These are phyloP conservation scores for Thaumatotibia leucotreta DNA, from an alignment of 1,140 invertebrate genomes.

Conservation along the genomic window DNA sequence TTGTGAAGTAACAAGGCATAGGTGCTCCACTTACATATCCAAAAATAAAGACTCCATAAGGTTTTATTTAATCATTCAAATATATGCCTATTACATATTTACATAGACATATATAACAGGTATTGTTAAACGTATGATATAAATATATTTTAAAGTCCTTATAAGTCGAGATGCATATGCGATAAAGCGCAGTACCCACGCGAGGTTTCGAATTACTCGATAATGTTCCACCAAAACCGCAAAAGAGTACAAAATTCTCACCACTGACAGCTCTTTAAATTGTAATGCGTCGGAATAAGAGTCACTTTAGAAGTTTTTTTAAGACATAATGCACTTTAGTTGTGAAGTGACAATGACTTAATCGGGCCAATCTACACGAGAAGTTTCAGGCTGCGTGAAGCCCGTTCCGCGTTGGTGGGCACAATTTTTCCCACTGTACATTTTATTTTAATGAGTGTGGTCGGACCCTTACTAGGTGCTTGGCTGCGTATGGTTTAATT, in stretches of 20 bases:
- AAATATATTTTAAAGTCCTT: background rate
- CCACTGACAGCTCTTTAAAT: background rate
- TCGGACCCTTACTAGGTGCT: constrained; percentile 35
- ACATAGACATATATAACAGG: background rate
- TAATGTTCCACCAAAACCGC: constrained; percentile 16
- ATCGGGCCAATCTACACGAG: constrained; percentile 52
- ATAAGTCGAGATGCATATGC: constrained; percentile 24
- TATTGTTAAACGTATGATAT: background rate
- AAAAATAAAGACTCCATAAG: background rate
- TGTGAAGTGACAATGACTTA: constrained; percentile 22
- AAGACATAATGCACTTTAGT: background rate
- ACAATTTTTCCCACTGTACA: constrained; percentile 58
- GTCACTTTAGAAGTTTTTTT: background rate
- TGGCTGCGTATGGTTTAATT: constrained; percentile 33
- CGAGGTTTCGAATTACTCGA: constrained; percentile 41
- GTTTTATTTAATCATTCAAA: background rate
- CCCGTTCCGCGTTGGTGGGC: constrained; percentile 51
- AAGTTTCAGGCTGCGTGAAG: constrained; percentile 51
- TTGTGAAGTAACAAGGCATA: background rate
- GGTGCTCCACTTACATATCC: background rate
- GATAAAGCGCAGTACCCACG: constrained; percentile 36
- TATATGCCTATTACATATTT: too few species aligned
- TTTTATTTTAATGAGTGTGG: constrained; percentile 43
- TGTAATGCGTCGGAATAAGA: background rate
- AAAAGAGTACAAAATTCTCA: background rate